A percentile compares a stretch with the other conserved stretches of the same genome.
Conservation (phyloP, 2,113 vertebrate species). For the Pycnonotus jocosus region DNA sequence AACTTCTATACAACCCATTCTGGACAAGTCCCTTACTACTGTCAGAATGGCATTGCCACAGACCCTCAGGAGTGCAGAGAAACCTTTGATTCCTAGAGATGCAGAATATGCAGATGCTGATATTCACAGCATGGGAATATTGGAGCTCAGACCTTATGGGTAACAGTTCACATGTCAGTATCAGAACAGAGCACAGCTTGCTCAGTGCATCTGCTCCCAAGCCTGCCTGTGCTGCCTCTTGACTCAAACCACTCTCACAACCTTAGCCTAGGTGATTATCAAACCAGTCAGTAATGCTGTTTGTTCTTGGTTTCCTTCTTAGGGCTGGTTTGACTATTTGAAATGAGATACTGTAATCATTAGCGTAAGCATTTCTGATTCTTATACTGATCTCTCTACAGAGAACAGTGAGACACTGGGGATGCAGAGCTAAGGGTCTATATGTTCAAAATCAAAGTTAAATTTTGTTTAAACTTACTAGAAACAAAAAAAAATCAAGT, state of each 20-base stretch:
- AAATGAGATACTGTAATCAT: background rate
- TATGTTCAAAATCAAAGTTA: background rate
- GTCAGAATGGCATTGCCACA: background rate
- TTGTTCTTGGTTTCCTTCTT: background rate
- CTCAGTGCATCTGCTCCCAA: background rate
- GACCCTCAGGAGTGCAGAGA: background rate
- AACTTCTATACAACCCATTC: background rate
- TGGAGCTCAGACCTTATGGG: background rate
- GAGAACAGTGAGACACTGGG: background rate
- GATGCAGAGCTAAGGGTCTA: background rate
- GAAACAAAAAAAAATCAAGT: background rate
- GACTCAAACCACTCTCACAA: background rate
- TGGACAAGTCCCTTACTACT: background rate
- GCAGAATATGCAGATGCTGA: background rate
- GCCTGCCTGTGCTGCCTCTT: background rate
- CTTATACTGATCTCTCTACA: background rate
- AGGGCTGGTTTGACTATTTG: background rate
- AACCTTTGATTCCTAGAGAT: background rate
- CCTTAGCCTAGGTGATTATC: background rate
- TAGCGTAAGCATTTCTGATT: background rate
- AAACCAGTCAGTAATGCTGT: background rate
- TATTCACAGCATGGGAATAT: background rate
- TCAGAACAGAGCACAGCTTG: background rate
- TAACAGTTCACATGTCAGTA: background rate
- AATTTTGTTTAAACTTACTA: background rate